phyloP scores from a whole-genome alignment of 2,113 vertebrate species.

The Sylvilagus bachmani region DNA sequence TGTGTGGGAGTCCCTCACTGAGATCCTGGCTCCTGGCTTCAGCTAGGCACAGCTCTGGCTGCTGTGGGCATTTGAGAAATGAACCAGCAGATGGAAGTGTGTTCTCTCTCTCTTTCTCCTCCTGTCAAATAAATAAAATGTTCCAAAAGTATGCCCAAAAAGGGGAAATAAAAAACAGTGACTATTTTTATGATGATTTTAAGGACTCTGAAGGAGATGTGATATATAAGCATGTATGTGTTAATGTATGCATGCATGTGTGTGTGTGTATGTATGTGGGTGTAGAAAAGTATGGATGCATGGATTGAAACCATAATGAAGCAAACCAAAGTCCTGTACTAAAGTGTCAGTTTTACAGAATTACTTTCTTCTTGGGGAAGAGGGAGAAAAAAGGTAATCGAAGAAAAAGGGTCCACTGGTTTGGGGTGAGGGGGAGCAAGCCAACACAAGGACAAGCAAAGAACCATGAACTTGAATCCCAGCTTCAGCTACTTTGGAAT shows the following conservation, averaged over 20 bases:
- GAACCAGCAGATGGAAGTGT: no score
- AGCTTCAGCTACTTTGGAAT: slow-evolving; percentile 68
- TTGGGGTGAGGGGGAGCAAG: slow-evolving; percentile 63
- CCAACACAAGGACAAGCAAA: slow-evolving; percentile 66
- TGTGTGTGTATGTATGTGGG: not conserved
- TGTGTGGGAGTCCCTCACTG: no score
- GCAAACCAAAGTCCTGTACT: not conserved
- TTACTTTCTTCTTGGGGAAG: slow-evolving; percentile 13
- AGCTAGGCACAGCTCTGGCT: no score
- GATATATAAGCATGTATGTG: not conserved
- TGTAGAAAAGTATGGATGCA: not conserved
- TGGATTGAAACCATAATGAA: not conserved
- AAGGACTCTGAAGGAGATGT: slow-evolving; percentile 8
- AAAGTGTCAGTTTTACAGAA: slow-evolving; percentile 47
- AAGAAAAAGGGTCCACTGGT: slow-evolving; percentile 66
- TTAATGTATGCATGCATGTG: not conserved
- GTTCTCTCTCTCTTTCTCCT: no score
- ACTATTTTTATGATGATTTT: not conserved
- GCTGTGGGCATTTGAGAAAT: no score
- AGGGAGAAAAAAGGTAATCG: not conserved
- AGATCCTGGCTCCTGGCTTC: no score
- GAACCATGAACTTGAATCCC: slow-evolving; percentile 79
- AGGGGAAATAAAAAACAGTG: not conserved
- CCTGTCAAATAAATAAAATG: no score
- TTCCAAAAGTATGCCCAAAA: no score